Evolutionary conservation across 2,888 invertebrate genomes (phyloP).

Genomic region (Papilio elwesi): DNA sequence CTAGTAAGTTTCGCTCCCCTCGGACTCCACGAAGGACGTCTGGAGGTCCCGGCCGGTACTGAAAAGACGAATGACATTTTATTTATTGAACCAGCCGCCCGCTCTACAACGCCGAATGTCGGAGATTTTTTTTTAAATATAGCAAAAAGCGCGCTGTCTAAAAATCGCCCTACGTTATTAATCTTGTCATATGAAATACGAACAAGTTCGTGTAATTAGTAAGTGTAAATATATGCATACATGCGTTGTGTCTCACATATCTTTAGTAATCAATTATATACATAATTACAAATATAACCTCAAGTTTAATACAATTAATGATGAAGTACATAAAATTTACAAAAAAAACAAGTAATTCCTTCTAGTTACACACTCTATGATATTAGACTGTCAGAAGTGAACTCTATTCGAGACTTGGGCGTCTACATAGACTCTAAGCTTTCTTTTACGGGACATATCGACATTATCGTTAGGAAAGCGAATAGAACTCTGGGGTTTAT

Average conservation of each 20-base stretch:
- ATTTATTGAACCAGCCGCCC: constrained; percentile 59
- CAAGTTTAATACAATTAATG: too few species aligned
- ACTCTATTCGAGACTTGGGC: too few species aligned
- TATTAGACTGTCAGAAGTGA: too few species aligned
- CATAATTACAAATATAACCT: too few species aligned
- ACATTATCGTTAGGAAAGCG: too few species aligned
- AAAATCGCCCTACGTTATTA: constrained; percentile 29
- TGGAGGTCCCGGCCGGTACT: constrained; percentile 60
- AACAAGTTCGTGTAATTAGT: constrained; percentile 42
- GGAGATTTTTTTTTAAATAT: constrained; percentile 57
- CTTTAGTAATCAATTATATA: neutral
- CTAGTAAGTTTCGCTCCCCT: constrained; percentile 45
- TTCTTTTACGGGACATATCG: too few species aligned
- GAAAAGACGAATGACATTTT: constrained; percentile 65
- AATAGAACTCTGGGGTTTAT: too few species aligned
- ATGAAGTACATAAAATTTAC: too few species aligned
- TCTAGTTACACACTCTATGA: too few species aligned
- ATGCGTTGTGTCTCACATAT: neutral
- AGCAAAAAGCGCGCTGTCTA: constrained; percentile 39
- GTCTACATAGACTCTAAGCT: too few species aligned
- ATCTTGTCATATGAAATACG: constrained; percentile 48
- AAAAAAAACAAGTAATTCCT: too few species aligned
- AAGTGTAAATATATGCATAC: neutral
- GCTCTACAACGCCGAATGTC: constrained; percentile 55
- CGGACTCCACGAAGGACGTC: constrained; percentile 67